These are phyloP conservation scores for Lepidochrysops patricia DNA, from an alignment of 2,888 invertebrate genomes.

Conservation along the genomic window DNA sequence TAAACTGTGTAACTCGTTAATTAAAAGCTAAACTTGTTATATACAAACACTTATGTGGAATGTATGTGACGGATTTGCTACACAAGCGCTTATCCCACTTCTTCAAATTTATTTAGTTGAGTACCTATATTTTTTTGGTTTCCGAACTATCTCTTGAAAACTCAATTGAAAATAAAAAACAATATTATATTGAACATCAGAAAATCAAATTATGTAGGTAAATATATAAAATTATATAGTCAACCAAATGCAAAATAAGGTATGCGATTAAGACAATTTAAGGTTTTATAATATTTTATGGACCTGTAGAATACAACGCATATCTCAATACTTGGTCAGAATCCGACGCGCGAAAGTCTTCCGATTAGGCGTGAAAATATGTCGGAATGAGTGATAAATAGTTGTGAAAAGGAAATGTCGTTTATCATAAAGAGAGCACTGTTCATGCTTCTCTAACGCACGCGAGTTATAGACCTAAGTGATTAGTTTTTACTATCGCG, in stretches of 20 bases:
- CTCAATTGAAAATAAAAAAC: too few relatives aligned
- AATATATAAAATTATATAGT: too few relatives aligned
- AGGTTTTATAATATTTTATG: too few relatives aligned
- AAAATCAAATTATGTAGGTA: too few relatives aligned
- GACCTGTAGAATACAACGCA: too few relatives aligned
- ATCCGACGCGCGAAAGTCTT: not conserved
- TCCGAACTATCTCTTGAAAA: too few relatives aligned
- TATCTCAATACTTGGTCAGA: too few relatives aligned
- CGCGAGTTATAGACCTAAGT: conserved; percentile 8
- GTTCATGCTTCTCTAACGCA: conserved; percentile 11
- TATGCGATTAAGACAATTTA: too few relatives aligned
- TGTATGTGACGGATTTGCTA: not conserved
- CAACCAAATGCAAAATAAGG: too few relatives aligned
- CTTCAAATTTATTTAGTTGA: too few relatives aligned
- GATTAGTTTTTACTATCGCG: conserved; percentile 9
- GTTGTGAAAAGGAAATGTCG: conserved; percentile 19
- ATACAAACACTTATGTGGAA: conserved; percentile 6
- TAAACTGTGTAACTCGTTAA: not conserved
- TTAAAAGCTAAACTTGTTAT: not conserved
- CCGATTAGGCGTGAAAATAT: conserved; percentile 11
- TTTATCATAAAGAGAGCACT: conserved; percentile 21
- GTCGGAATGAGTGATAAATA: conserved; percentile 13
- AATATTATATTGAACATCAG: too few relatives aligned
- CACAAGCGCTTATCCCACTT: not conserved
- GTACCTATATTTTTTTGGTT: not conserved